A percentile compares a stretch with the other conserved stretches of the same genome.
These are phyloP conservation scores for Drosophila lutescens DNA, from an alignment of 2,888 invertebrate genomes.

Conservation along the genomic window DNA sequence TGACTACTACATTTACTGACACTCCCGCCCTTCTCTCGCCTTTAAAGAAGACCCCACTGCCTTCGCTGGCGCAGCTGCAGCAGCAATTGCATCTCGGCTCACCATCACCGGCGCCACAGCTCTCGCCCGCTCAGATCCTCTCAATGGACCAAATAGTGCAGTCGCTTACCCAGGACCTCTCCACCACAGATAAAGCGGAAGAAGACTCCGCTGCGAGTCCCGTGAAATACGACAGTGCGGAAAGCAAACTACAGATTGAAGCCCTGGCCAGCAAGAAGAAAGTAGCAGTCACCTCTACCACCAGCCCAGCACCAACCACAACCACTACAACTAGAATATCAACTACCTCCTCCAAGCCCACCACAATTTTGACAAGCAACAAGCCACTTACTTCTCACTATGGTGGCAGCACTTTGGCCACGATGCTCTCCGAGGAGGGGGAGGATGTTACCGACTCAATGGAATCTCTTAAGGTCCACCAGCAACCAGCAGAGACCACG, in stretches of 20 bases:
- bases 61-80: conserved; percentile 65
- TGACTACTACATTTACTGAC: conserved; percentile 33
- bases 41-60: conserved; percentile 62
- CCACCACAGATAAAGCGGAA: conserved; percentile 52
- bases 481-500: conserved; percentile 41
- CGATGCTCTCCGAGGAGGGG: conserved; percentile 63
- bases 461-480: conserved; percentile 27
- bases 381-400: conserved; percentile 52
- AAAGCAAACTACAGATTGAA: conserved; percentile 53
- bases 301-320: conserved; percentile 6
- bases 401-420: conserved; percentile 64
- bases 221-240: conserved; percentile 59
- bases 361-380: conserved; percentile 42
- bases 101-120: conserved; percentile 48
- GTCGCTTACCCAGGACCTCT: conserved; percentile 73
- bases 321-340: background rate
- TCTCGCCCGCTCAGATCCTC: conserved; percentile 73
- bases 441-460: conserved; percentile 47
- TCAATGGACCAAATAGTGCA: conserved; percentile 83
- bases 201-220: conserved; percentile 34
- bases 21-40: conserved; percentile 23
- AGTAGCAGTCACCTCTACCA: conserved; percentile 19
- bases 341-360: conserved; percentile 9
- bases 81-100: conserved; percentile 53
- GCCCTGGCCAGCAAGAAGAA: conserved; percentile 60